Base-by-base conservation (phyloP, 2,113 vertebrate genomes). In the Electrona antarctica region DNA sequence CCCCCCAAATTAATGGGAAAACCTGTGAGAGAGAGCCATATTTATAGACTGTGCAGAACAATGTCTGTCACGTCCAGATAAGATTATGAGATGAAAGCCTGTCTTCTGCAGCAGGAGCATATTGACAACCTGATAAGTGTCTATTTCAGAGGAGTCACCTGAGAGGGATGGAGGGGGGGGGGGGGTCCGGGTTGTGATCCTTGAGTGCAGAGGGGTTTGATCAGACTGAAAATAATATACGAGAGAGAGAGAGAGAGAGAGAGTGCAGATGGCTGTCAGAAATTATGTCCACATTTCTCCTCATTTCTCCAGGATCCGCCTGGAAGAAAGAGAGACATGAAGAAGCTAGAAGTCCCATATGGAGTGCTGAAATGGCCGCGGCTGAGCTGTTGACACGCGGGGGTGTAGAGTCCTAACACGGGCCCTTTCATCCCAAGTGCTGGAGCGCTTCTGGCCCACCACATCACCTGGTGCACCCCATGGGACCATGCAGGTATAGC, bases 181-280 rank as follows among this genome's bases (percentile, higher is more conserved):
- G 21, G 21, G 21, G 1, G 64, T 33, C 10, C 50, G 29, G 48
- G 70, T 64, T 86, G 73, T 82, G 79, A 88, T 84, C 62, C 79
- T 67, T 64, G 55, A 81, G 84, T 81, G 90, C 63, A 73, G 83
- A 94, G 61, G 69, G 69, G 81, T 85, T 92, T 92, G 88, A 92
- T 91, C 84, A 69, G 64, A 41, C 64, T 61, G 55, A 70, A 71
- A 77, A 56, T 67, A 82, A 69, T 47, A 45, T 59, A 64, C 57
- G 33, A 41, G 33, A 41, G 33, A 41, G 33, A 41, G 33, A 41
- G 33, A 41, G 70, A 57, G 82, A 81, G 80, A 84, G 58, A 65
- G 64, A 72, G 71, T 86, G 73, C 79, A 87, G 85, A 88, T 86
- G 82, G 83, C 67, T 88, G 86, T 89, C 81, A 86, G 77, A 89